Evolutionary conservation across 2,113 vertebrate genomes (phyloP), one percentile per base, ranked within the genome.

Genomic region (Oreochromis spilurus): DNA sequence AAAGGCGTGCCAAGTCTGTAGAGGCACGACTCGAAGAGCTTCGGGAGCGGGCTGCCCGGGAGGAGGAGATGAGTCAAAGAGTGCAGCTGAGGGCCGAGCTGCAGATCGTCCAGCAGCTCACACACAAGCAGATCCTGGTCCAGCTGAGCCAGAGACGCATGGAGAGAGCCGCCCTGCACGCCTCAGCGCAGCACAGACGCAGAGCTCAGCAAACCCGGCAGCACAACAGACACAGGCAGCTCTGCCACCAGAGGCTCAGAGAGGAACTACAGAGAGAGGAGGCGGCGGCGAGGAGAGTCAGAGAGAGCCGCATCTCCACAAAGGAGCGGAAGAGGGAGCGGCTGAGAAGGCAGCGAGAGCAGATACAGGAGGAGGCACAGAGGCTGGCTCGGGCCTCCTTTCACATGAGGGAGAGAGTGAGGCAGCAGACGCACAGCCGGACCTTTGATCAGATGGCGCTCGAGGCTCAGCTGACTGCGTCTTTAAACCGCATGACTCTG

Each of bases 221-320:
- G 43, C 82, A 84, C 53, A 96, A 92, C 92, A n/a, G 19, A 11
- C 89, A 88, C 38, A 93, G 90, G 43, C 94, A 95, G 87, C 87
- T 67, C 43, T 85, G 86, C 50, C 96, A 96, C 54, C 95, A 84
- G 67, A 87, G 83, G 81, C 91, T 96, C 36, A 94, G 92, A 17
- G 93, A 97, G 87, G 92, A 87, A 81, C 67, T 96, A 0, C 91
- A 94, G 79, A 89, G 95, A 31, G 95, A 97, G 87, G 96, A 97
- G 75, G 96, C 96, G 88, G 88, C 67, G 0, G 65, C 84, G 57
- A 85, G 87, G 6, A 91, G 58, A 55, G 87, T 89, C 40, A 91
- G 94, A 45, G 93, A 96, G 79, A 92, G 94, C n/a, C 53, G 81
- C n/a, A 12, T 96, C 7, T 43, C 34, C 43, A 82, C 62, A 21